Percentiles rank a stretch among this genome's conserved stretches.
Evolutionary conservation across 1,140 invertebrate species (phyloP).

Genomic region (Brachionus rotundiformis): DNA sequence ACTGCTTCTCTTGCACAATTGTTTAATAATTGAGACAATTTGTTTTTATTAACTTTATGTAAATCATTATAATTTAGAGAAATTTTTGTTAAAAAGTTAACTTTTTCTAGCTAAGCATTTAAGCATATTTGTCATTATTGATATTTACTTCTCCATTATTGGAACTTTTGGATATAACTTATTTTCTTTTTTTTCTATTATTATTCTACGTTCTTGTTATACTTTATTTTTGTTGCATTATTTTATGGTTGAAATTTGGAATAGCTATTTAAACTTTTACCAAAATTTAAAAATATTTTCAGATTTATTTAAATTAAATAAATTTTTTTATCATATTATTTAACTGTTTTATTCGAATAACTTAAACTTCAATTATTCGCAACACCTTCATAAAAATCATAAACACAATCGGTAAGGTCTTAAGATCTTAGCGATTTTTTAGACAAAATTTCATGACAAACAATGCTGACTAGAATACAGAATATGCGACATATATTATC

Average conservation of each 20-base stretch:
- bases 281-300: constrained; percentile 4
- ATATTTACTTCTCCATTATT: neutral
- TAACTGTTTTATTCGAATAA: neutral
- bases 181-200: neutral
- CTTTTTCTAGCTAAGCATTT: neutral
- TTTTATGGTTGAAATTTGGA: constrained; percentile 11
- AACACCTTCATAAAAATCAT: too few species aligned
- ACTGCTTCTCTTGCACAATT: constrained; percentile 40
- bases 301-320: constrained; percentile 18
- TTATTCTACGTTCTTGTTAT: neutral
- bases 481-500: too few species aligned
- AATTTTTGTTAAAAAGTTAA: constrained; percentile 11
- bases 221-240: neutral
- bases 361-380: too few species aligned
- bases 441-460: too few species aligned
- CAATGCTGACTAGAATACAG: too few species aligned
- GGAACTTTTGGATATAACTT: constrained; percentile 1
- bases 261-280: neutral
- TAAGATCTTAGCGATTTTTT: too few species aligned
- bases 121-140: neutral
- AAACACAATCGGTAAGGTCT: too few species aligned
- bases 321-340: constrained; percentile 1
- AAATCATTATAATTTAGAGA: constrained; percentile 23
- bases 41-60: neutral
- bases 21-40: neutral